Percentiles rank a stretch among this genome's conserved stretches.
Evolutionary conservation across 2,113 vertebrate species (phyloP).

Genomic region (Fulica atra): DNA sequence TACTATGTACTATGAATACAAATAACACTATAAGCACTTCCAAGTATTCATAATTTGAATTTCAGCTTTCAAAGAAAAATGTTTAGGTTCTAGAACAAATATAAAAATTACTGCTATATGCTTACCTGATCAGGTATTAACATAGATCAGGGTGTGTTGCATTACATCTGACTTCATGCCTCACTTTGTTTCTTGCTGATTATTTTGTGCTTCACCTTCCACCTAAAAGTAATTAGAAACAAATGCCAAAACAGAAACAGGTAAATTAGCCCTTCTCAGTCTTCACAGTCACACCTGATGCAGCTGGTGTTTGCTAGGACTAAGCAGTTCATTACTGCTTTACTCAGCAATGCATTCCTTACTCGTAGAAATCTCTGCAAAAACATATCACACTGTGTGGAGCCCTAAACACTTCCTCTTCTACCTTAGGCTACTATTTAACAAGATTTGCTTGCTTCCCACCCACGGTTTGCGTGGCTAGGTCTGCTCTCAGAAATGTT

Average conservation of each 20-base stretch:
- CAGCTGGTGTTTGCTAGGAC: neutral
- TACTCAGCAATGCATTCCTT: neutral
- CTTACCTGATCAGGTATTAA: neutral
- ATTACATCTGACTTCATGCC: neutral
- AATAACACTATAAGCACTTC: neutral
- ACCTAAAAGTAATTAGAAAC: neutral
- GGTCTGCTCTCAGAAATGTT: neutral
- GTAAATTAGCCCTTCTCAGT: neutral
- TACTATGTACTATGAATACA: neutral
- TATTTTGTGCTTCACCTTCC: neutral
- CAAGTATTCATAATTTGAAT: neutral
- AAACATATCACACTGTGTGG: neutral
- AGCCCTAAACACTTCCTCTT: neutral
- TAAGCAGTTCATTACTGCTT: neutral
- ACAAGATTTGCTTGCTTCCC: neutral
- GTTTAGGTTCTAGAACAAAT: neutral
- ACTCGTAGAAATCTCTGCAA: neutral
- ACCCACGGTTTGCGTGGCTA: neutral
- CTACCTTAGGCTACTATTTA: neutral
- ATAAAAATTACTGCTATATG: neutral
- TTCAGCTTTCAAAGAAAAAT: neutral
- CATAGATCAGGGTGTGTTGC: neutral
- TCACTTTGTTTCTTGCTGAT: neutral
- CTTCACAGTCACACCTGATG: neutral
- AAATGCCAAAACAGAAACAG: neutral